Evolutionary conservation across 2,113 vertebrate genomes (phyloP).

Genomic region (Gymnobelideus leadbeateri): DNA sequence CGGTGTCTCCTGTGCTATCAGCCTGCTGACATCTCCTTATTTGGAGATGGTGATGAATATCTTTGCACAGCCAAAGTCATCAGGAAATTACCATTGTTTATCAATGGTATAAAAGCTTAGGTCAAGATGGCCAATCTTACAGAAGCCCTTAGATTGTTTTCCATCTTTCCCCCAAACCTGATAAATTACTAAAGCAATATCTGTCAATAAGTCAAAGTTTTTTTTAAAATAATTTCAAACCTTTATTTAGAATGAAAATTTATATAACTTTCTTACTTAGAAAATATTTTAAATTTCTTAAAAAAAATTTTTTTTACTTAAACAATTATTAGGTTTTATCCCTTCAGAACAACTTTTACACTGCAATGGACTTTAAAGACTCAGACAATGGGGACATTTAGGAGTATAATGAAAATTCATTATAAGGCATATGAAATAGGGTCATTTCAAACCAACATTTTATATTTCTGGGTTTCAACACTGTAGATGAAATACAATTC

Average conservation of each 20-base stretch:
- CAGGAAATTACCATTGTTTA: slow-evolving; percentile 51
- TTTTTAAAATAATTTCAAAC: neutral
- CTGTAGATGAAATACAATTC: neutral
- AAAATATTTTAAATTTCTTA: neutral
- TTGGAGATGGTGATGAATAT: slow-evolving; percentile 53
- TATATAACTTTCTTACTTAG: neutral
- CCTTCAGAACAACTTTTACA: neutral
- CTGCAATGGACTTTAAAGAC: neutral
- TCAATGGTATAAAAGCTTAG: slow-evolving; percentile 58
- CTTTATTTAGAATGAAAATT: neutral
- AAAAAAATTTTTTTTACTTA: neutral
- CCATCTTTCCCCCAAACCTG: slow-evolving; percentile 6
- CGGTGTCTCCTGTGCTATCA: slow-evolving; percentile 70
- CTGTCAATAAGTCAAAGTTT: neutral
- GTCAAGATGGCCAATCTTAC: slow-evolving; percentile 37
- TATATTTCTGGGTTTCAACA: neutral
- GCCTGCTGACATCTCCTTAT: slow-evolving; percentile 60
- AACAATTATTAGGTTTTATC: neutral
- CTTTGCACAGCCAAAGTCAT: slow-evolving; percentile 52
- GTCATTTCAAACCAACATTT: neutral
- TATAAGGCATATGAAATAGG: neutral
- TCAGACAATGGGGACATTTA: neutral
- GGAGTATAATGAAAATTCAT: neutral
- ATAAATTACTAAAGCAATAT: neutral
- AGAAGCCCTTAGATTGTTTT: neutral